Evolutionary conservation across 2,113 vertebrate species (phyloP), one percentile per base, ranked within the genome.

Genomic region (Stercorarius parasiticus): DNA sequence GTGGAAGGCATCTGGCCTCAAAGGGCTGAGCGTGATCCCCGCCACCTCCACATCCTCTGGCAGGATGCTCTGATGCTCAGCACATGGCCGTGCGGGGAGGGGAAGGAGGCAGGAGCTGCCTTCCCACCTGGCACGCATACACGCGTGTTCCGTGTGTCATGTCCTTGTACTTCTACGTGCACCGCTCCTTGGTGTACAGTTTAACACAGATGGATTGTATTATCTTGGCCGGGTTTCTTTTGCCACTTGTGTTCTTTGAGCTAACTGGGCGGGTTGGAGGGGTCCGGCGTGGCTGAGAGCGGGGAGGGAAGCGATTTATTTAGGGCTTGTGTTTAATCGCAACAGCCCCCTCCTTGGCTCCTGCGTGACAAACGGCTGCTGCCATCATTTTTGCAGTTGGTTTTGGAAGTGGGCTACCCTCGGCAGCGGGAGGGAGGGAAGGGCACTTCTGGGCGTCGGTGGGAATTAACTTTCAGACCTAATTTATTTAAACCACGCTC

Each of bases 61-160:
- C 5, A 11, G 93, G 74, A n/a, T 34, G 90, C 42, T 77, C 13
- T 21, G 45, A n/a, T 30, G 52, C 6, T 15, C 70, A 3, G 94
- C 74, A 74, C 36, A 4, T 52, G 86, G 69, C 36, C 0, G 2
- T 2, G 47, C 1, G 10, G 42, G 50, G 26, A 27, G 32, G 43
- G 66, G 42, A 27, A 5, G 45, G 3, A 5, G 85, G 53, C 32
- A 6, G 65, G 58, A 26, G 45, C 12, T 15, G 79, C 76, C 77
- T 32, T 43, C 74, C 64, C 59, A 6, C 50, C 81, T 8, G 66
- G 61, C 38, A 0, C 1, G 32, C 23, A 0, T 9, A 9, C 42
- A 5, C 11, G 3, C 5, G 1, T 6, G 29, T 49, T 27, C 27
- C 6, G 1, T 4, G 0, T 3, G 56, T 25, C 9, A 2, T 4